Percentiles rank a stretch among this genome's conserved stretches.
phyloP scores from a whole-genome alignment of 2,113 vertebrate species.

The Mystacornis crossleyi region DNA sequence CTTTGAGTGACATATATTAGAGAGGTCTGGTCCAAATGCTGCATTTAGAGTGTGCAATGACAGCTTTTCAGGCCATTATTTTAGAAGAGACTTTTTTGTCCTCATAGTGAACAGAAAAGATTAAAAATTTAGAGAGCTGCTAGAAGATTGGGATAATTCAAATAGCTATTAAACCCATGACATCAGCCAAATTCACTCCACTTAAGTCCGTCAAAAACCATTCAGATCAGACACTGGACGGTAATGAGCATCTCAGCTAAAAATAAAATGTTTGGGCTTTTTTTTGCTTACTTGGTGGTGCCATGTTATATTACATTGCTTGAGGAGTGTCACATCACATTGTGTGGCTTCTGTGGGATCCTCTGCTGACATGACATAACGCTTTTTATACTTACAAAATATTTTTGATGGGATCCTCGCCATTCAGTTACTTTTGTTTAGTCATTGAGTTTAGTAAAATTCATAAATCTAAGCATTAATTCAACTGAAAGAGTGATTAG shows the following conservation, averaged over 20 bases:
- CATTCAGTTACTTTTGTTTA: neutral
- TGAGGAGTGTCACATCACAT: conserved; percentile 59
- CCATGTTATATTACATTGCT: conserved; percentile 65
- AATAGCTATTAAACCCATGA: conserved; percentile 58
- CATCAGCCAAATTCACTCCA: conserved; percentile 51
- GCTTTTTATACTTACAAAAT: conserved; percentile 34
- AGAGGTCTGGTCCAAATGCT: conserved; percentile 8
- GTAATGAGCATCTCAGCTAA: conserved; percentile 68
- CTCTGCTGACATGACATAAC: conserved; percentile 50
- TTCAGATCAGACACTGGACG: conserved; percentile 35
- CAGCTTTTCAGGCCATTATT: conserved; percentile 44
- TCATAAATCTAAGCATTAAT: neutral
- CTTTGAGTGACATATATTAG: neutral
- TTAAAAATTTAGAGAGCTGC: conserved; percentile 53
- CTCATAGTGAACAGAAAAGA: conserved; percentile 38
- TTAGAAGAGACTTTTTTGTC: conserved; percentile 48
- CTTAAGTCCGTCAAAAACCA: conserved; percentile 59
- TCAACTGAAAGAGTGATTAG: neutral
- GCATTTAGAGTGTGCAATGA: neutral
- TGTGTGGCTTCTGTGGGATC: conserved; percentile 18
- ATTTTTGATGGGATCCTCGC: conserved; percentile 17
- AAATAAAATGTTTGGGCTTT: conserved; percentile 63
- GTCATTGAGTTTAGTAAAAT: conserved; percentile 1
- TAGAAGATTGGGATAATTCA: conserved; percentile 42
- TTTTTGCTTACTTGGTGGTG: conserved; percentile 67